A percentile compares a stretch with the other conserved stretches of the same genome.
phyloP scores from a whole-genome alignment of 2,888 invertebrate genomes.

The Tipula lateralis region DNA sequence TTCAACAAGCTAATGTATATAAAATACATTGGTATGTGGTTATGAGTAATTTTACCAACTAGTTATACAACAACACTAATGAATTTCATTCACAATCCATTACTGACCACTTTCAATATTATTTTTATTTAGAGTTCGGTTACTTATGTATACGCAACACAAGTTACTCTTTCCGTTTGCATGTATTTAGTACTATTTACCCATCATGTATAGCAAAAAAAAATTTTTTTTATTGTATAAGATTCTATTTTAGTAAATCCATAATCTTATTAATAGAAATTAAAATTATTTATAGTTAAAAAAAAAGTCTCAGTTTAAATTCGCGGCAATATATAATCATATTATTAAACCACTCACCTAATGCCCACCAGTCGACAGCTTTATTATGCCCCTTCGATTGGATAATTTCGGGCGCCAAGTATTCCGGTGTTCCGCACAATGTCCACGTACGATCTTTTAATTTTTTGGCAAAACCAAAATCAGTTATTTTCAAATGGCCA shows the following conservation, averaged over 20 bases:
- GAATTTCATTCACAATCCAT: background rate
- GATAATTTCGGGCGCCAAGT: slow-evolving; percentile 94
- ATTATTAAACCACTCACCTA: slow-evolving; percentile 75
- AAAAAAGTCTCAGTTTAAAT: background rate
- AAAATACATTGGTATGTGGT: background rate
- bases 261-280: background rate
- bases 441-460: slow-evolving; percentile 94
- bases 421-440: slow-evolving; percentile 94
- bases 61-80: background rate
- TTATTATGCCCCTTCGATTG: slow-evolving; percentile 97
- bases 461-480: slow-evolving; percentile 97
- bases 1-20: too few species aligned
- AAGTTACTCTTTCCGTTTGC: background rate
- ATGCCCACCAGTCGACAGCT: slow-evolving; percentile 98
- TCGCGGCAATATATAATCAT: too few species aligned
- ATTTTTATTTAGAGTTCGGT: background rate
- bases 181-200: background rate
- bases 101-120: slow-evolving; percentile 6
- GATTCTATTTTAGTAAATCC: slow-evolving; percentile 13
- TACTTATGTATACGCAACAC: background rate
- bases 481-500: slow-evolving; percentile 95
- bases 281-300: slow-evolving; percentile 28
- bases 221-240: background rate
- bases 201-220: background rate
- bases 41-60: background rate